Percentiles rank a stretch among this genome's conserved stretches.
phyloP scores from a whole-genome alignment of 2,113 vertebrate species.

The Brevimyrus niger region DNA sequence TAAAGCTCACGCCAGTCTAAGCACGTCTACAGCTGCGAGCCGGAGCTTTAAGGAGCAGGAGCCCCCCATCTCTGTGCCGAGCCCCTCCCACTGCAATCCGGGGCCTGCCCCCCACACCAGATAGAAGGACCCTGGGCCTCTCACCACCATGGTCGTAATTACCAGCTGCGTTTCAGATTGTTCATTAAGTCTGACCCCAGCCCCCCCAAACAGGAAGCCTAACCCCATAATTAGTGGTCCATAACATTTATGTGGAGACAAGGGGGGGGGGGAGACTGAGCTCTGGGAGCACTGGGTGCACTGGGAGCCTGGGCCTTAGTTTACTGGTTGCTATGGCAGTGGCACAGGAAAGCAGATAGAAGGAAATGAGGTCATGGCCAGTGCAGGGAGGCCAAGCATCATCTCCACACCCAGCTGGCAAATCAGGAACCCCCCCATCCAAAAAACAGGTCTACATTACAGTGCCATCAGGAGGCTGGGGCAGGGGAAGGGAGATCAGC shows the following conservation, averaged over 20 bases:
- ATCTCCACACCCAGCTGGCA: neutral
- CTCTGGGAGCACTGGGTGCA: neutral
- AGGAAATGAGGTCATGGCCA: neutral
- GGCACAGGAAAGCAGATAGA: conserved; percentile 8
- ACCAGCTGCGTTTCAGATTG: conserved; percentile 41
- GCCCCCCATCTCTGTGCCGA: neutral
- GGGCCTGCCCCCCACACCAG: neutral
- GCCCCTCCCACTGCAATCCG: neutral
- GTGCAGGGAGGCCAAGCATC: neutral
- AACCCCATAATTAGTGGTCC: conserved; percentile 43
- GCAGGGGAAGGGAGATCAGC: neutral
- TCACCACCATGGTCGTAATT: conserved; percentile 29
- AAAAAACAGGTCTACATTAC: neutral
- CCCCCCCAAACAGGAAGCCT: conserved; percentile 34
- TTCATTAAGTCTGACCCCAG: conserved; percentile 44
- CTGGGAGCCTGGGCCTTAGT: conserved; percentile 21
- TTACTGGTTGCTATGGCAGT: conserved; percentile 33
- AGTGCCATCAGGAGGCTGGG: neutral
- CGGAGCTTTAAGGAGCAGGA: neutral
- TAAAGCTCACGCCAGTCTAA: neutral
- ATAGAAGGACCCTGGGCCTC: conserved; percentile 16
- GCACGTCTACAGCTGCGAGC: neutral
- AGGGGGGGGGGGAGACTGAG: conserved; percentile 16
- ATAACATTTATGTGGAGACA: conserved; percentile 30
- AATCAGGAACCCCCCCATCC: neutral